phyloP scores from a whole-genome alignment of 2,888 invertebrate species.

The Amphipoea lucens region DNA sequence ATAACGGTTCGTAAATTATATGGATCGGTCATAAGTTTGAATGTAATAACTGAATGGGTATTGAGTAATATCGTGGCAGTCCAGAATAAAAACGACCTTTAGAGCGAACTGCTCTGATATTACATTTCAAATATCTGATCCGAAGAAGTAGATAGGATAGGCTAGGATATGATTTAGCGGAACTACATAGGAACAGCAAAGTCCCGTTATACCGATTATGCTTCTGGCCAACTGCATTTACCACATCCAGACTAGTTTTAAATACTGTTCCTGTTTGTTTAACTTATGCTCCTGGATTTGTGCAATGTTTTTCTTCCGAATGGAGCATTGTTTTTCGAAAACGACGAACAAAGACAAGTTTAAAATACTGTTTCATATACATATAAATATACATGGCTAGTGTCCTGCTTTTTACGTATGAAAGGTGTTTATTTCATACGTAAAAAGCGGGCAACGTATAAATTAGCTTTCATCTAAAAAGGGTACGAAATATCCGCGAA shows the following conservation, averaged over 20 bases:
- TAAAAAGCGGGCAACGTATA: constrained; percentile 23
- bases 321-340: constrained; percentile 16
- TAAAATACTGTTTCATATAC: constrained; percentile 4
- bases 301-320: constrained; percentile 17
- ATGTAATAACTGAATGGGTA: neutral
- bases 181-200: neutral
- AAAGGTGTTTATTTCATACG: constrained; percentile 31
- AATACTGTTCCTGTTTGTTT: neutral
- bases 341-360: neutral
- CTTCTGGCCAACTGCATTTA: neutral
- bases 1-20: neutral
- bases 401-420: neutral
- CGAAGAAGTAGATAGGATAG: neutral
- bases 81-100: neutral
- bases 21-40: neutral
- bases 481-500: constrained; percentile 9
- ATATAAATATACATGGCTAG: neutral
- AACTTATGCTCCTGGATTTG: constrained; percentile 13
- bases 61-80: no score
- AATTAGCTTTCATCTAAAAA: constrained; percentile 41
- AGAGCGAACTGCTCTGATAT: neutral
- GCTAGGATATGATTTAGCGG: neutral
- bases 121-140: neutral
- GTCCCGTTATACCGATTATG: neutral
- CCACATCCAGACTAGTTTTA: constrained; percentile 6